Conservation (phyloP, 2,888 invertebrate species). For the Drosophila mettleri region DNA sequence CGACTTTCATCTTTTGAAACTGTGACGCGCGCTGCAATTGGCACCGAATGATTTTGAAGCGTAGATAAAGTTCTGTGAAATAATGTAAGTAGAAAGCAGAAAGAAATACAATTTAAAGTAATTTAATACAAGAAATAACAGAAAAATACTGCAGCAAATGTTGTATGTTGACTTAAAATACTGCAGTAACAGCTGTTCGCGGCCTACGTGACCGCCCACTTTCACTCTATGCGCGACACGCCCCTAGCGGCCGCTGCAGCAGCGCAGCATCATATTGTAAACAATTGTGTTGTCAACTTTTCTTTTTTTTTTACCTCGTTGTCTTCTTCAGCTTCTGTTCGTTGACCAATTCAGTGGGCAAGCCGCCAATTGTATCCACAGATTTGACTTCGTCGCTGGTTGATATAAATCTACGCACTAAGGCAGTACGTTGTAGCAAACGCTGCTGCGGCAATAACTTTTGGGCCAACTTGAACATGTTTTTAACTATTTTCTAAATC, state of each 20-base stretch:
- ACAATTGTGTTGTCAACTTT: constrained; percentile 27
- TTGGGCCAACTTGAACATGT: constrained; percentile 77
- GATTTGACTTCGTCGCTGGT: constrained; percentile 81
- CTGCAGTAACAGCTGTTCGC: constrained; percentile 47
- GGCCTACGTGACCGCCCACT: constrained; percentile 67
- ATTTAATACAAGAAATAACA: background rate
- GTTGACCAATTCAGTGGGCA: constrained; percentile 76
- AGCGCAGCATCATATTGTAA: constrained; percentile 33
- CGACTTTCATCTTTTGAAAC: constrained; percentile 93
- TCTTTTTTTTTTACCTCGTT: constrained; percentile 48
- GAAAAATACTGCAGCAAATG: constrained; percentile 3
- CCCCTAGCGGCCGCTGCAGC: constrained; percentile 4
- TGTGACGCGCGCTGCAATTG: constrained; percentile 87
- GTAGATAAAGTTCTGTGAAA: constrained; percentile 83
- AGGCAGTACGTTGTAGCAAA: constrained; percentile 25
- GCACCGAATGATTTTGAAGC: constrained; percentile 82
- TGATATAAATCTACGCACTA: constrained; percentile 66
- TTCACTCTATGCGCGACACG: constrained; percentile 32
- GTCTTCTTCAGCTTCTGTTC: constrained; percentile 81
- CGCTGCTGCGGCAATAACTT: constrained; percentile 62
- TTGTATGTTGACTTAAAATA: background rate
- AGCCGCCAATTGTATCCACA: constrained; percentile 76
- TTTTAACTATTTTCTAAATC: constrained; percentile 19
- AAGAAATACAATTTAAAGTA: background rate
- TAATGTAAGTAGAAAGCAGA: background rate